Evolutionary conservation across 2,797 vertebrate species (phyloP).

Genomic region (Sebastes melanostomus): DNA sequence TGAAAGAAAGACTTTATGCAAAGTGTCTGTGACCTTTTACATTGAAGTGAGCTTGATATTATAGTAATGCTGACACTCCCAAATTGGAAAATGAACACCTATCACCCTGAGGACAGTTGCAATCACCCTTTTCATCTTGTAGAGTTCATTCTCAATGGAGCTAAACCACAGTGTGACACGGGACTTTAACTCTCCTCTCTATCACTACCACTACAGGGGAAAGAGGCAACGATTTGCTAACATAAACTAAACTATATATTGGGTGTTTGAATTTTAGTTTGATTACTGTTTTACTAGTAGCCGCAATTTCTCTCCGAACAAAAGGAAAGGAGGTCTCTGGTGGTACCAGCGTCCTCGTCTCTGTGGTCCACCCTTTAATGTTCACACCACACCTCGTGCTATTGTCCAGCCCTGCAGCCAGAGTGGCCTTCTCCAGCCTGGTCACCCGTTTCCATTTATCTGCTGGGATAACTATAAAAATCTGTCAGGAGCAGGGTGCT

Average conservation of each 20-base stretch:
- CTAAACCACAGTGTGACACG: constrained; percentile 14
- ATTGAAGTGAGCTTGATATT: constrained; percentile 53
- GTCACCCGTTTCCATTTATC: constrained; percentile 83
- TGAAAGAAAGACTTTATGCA: constrained; percentile 50
- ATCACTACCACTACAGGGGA: background rate
- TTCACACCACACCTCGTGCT: constrained; percentile 30
- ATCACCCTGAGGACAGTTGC: constrained; percentile 46
- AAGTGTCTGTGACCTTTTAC: constrained; percentile 60
- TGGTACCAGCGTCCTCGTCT: background rate
- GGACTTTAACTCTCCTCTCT: constrained; percentile 18
- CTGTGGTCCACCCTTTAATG: constrained; percentile 21
- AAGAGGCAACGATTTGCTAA: background rate
- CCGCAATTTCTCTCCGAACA: background rate
- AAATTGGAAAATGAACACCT: constrained; percentile 50
- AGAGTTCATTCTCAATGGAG: constrained; percentile 48
- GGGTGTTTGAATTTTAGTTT: background rate
- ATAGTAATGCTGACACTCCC: constrained; percentile 53
- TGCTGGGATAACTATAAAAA: constrained; percentile 85
- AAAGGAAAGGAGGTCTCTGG: background rate
- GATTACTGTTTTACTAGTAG: background rate
- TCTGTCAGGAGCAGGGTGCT: constrained; percentile 80
- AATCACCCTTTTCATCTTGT: constrained; percentile 53
- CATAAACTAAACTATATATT: background rate
- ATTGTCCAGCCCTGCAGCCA: constrained; percentile 61
- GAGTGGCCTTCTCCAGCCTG: constrained; percentile 69